Evolutionary conservation across 2,113 vertebrate genomes (phyloP).

Genomic region (Chloropsis cyanopogon): DNA sequence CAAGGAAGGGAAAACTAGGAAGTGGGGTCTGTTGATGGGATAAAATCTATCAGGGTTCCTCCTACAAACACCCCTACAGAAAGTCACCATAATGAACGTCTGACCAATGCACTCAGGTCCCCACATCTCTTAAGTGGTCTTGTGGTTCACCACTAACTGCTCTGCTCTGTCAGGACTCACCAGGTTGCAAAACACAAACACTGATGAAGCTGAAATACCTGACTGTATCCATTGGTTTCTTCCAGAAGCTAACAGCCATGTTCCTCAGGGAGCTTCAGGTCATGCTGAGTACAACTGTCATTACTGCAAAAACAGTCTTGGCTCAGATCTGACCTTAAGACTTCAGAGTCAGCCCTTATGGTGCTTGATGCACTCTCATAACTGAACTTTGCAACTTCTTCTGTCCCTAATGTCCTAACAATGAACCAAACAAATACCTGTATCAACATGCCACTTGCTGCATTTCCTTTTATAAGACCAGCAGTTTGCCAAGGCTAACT

Average conservation of each 20-base stretch:
- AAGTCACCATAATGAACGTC: background rate
- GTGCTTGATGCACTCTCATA: background rate
- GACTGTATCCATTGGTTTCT: background rate
- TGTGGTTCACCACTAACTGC: background rate
- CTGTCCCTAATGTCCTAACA: background rate
- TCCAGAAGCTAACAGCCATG: background rate
- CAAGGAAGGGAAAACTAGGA: background rate
- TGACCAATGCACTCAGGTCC: background rate
- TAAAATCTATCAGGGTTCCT: background rate
- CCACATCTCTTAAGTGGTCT: background rate
- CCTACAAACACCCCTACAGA: background rate
- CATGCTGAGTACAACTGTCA: background rate
- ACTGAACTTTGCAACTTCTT: background rate
- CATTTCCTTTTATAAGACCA: background rate
- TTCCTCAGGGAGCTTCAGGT: background rate
- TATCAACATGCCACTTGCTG: background rate
- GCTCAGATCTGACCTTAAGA: background rate
- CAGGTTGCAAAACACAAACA: background rate
- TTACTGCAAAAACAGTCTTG: background rate
- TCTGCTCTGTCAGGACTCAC: background rate
- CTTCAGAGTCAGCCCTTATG: background rate
- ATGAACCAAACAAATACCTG: background rate
- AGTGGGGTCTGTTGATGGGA: background rate
- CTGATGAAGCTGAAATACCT: background rate
- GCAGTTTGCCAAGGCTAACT: background rate